Evolutionary conservation across 2,113 vertebrate genomes (phyloP), one percentile per base, ranked within the genome.

Genomic region (Monarcha castaneiventris): DNA sequence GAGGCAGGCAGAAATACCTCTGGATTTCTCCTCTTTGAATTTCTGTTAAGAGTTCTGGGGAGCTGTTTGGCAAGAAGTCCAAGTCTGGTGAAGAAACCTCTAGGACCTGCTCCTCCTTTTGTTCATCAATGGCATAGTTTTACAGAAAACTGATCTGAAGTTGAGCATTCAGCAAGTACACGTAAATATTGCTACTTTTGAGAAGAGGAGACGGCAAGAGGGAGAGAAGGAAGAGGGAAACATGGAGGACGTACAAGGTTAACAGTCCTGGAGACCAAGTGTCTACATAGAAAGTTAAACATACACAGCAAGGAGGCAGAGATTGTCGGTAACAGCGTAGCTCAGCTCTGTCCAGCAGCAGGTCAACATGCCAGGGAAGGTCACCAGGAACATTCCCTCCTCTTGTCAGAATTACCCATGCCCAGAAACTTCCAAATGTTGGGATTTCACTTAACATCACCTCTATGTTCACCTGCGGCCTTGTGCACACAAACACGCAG

Each of bases 51-150:
- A 93, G 71, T 80, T 74, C 84, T 83, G 84, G 79, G 95, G 84
- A 94, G 87, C 83, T 0, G 0, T 68, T n/a, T 74, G 85, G 87
- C 90, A 86, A 85, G 76, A 89, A 90, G 76, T 92, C 85, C 90
- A 94, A 91, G 84, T 78, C 95, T 96, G 96, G 95, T 93, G 94
- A 95, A 79, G 83, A 90, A 96, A 95, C 88, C 85, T 90, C 85
- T 59, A 58, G 75, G 92, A 77, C 61, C 75, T 71, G 44, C 22
- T 84, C 69, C 56, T 91, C 66, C 71, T 77, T 76, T 90, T 58
- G 30, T 71, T 68, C 7, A 1, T 44, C 56, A 93, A n/a, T 72
- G 79, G 68, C 84, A 82, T 33, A 37, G 79, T 43, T 73, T 51
- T 59, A 93, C 69, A 92, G 83, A 88, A 86, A 96, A 84, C 78